Evolutionary conservation across 2,888 invertebrate genomes (phyloP).

Genomic region (Dasypolia templi): DNA sequence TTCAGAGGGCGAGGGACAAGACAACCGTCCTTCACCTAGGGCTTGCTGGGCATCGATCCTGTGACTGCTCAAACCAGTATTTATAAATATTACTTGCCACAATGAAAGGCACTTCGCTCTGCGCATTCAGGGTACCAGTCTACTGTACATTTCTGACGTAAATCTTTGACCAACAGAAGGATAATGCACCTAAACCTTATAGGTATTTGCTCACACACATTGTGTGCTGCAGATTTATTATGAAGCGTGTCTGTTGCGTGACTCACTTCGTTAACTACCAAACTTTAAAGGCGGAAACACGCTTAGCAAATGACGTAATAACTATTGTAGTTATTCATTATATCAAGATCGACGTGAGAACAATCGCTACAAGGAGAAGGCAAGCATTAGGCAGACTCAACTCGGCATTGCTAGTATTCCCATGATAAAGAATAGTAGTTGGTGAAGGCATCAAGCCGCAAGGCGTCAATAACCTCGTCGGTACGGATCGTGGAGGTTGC

Average conservation of each 20-base stretch:
- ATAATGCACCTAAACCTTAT: conserved; percentile 74
- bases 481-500: conserved; percentile 90
- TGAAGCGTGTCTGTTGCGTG: conserved; percentile 85
- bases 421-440: conserved; percentile 82
- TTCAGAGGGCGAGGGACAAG: conserved; percentile 81
- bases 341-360: conserved; percentile 88
- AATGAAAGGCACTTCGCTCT: conserved; percentile 74
- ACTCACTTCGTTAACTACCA: conserved; percentile 87
- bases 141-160: conserved; percentile 42
- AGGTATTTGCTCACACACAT: conserved; percentile 68
- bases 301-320: conserved; percentile 88
- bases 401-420: conserved; percentile 76
- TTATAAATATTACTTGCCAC: conserved; percentile 82
- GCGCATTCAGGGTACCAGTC: conserved; percentile 42
- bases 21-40: conserved; percentile 88
- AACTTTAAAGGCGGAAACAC: conserved; percentile 89
- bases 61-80: conserved; percentile 83
- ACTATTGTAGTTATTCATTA: conserved; percentile 88
- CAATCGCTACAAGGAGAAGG: conserved; percentile 86
- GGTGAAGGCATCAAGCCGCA: conserved; percentile 76
- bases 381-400: conserved; percentile 75
- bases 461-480: conserved; percentile 89
- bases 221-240: conserved; percentile 79
- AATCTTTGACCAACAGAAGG: conserved; percentile 68
- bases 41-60: conserved; percentile 86